Percentiles rank a stretch among this genome's conserved stretches.
These are phyloP conservation scores for Microtus ochrogaster DNA, from an alignment of 2,113 vertebrate species.

Conservation along the genomic window DNA sequence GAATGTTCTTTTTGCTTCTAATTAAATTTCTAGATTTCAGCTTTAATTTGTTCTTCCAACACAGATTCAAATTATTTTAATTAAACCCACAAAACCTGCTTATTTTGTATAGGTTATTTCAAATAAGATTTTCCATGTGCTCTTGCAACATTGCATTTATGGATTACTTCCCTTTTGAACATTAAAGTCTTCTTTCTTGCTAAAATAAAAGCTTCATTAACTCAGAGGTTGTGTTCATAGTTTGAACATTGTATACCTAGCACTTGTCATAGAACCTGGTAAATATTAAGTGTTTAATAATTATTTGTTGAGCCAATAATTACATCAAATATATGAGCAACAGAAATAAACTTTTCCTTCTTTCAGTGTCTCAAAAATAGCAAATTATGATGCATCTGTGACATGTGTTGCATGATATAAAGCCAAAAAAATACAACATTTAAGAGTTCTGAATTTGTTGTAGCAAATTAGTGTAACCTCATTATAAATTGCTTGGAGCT, in stretches of 20 bases:
- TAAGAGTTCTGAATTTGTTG: slow-evolving; percentile 68
- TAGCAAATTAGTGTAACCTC: slow-evolving; percentile 79
- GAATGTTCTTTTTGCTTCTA: background rate
- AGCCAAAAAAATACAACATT: slow-evolving; percentile 71
- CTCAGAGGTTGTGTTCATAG: background rate
- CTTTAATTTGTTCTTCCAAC: background rate
- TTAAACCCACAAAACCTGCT: background rate
- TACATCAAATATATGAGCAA: slow-evolving; percentile 20
- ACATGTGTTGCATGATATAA: slow-evolving; percentile 68
- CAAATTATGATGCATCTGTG: slow-evolving; percentile 46
- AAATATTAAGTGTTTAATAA: slow-evolving; percentile 61
- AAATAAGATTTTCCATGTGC: background rate
- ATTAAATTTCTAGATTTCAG: background rate
- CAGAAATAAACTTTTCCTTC: slow-evolving; percentile 48
- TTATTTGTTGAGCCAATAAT: slow-evolving; percentile 58
- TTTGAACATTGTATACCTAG: background rate
- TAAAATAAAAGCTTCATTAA: background rate
- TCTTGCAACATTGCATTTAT: background rate
- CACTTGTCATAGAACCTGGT: background rate
- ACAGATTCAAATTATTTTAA: background rate
- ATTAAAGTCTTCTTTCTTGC: background rate
- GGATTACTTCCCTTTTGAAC: background rate
- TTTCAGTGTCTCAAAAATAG: slow-evolving; percentile 50
- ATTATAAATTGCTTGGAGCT: slow-evolving; percentile 79
- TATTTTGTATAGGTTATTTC: background rate